phyloP scores from a whole-genome alignment of 2,113 vertebrate genomes.

The Hemibagrus wyckioides region DNA sequence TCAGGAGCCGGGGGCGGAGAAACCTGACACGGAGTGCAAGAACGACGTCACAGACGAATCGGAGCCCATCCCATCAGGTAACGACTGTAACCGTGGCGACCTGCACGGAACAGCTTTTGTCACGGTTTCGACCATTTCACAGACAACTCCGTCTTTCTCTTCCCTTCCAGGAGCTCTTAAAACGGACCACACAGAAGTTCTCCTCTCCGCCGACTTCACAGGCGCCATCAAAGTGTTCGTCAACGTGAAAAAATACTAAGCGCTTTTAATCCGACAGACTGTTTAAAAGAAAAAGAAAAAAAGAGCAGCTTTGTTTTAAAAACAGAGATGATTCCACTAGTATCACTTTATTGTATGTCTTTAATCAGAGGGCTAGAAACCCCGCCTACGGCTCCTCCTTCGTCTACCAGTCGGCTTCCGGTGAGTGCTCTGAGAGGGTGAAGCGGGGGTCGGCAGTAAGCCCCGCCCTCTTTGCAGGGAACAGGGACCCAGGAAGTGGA shows the following conservation, averaged over 20 bases:
- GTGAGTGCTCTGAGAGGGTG: conserved; percentile 53
- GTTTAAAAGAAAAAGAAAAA: not conserved
- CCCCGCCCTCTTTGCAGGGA: conserved; percentile 40
- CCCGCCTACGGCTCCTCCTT: conserved; percentile 20
- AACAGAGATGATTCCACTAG: conserved; percentile 29
- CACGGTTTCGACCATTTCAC: no score
- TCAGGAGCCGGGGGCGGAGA: conserved; percentile 80
- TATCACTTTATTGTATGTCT: conserved; percentile 16
- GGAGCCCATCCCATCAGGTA: conserved; percentile 89
- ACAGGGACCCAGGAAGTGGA: conserved; percentile 55
- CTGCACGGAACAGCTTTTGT: no score
- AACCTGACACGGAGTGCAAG: conserved; percentile 81
- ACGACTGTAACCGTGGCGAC: not conserved
- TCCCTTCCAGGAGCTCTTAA: conserved; percentile 82
- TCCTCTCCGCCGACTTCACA: conserved; percentile 96
- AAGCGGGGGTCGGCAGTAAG: conserved; percentile 34
- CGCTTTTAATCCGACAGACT: conserved; percentile 29
- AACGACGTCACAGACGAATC: conserved; percentile 77
- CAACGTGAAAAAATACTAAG: conserved; percentile 91
- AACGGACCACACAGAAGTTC: conserved; percentile 92
- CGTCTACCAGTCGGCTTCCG: conserved; percentile 51
- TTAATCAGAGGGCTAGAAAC: conserved; percentile 36
- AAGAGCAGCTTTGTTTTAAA: conserved; percentile 13
- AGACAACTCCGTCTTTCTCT: no score
- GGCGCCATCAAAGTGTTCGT: conserved; percentile 99